Base-by-base conservation (phyloP, 2,888 invertebrate species). In the Eumacrocentrus americanus region DNA sequence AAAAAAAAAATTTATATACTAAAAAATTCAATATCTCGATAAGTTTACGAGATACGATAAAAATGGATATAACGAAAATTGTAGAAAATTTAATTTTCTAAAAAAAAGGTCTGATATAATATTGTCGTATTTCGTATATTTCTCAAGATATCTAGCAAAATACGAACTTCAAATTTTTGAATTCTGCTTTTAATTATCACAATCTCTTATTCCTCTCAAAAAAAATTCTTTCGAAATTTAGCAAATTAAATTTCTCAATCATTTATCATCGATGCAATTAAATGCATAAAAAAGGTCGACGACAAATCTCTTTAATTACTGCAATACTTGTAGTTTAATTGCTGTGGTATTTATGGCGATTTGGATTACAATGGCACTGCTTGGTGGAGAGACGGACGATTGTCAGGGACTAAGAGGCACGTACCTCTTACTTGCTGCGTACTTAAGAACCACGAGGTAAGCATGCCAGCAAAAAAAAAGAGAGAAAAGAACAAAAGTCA, bases 341-440 rank as follows among this genome's bases (percentile, higher is more conserved):
- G 83, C 67, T 83, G 83, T 63, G 83, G 83, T 34, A 81, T 82
- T 63, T 70, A 75, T 58, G 78, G 74, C 14, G 77, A 79, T 59
- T 65, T 54, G 7, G 83, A 83, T 70, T 83, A 82, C 65, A 79
- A 77, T 61, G 75, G 77, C 37, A 82, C 82, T 14, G 77, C 75
- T 37, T 83, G 82, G 82, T 79, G 79, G 75, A 79, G 80, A 59
- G 77, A 78, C 53, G 76, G 72, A 40, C 74, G 75, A 60, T 67
- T 73, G 59, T 75, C 75, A 11, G 77, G 77, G 2, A 68, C 58
- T 58, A 73, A 67, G 55, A 70, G 71, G 60, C 74, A 77, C 61
- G 81, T 80, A 38, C 80, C 81, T 29, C 71, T 78, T 38, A 81
- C 81, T 37, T 81, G 81, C 67, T 81, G 81, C 65, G 71, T 78